Percentiles rank a stretch among this genome's conserved stretches.
Conservation (phyloP, 2,888 invertebrate species). For the Euzophera pinguis region DNA sequence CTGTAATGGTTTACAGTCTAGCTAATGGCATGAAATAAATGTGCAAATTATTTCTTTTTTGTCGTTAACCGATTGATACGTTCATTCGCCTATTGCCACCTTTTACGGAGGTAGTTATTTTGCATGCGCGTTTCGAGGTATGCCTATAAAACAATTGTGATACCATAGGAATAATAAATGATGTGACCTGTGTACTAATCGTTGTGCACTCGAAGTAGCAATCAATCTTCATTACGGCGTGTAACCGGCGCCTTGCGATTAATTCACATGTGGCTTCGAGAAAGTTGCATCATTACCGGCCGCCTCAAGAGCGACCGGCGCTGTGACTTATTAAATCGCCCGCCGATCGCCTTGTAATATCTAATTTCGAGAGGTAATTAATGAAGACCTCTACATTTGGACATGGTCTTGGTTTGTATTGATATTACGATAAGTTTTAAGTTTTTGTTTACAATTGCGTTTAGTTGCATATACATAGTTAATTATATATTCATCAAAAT, state of each 20-base stretch:
- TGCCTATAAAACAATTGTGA: constrained; percentile 19
- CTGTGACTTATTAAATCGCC: constrained; percentile 12
- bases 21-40: constrained; percentile 10
- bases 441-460: no score
- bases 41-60: constrained; percentile 1
- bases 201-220: constrained; percentile 46
- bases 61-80: neutral
- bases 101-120: constrained; percentile 4
- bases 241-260: constrained; percentile 62
- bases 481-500: no score
- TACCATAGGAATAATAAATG: constrained; percentile 38
- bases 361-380: constrained; percentile 5
- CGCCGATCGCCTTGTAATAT: constrained; percentile 5
- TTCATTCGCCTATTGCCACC: neutral
- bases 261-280: constrained; percentile 61
- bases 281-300: constrained; percentile 66
- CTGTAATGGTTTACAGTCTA: neutral
- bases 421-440: no score
- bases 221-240: constrained; percentile 74
- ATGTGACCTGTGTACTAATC: constrained; percentile 45
- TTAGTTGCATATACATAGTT: no score
- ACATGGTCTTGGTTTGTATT: no score
- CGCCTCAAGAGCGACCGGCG: constrained; percentile 20
- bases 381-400: neutral
- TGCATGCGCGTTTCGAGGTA: constrained; percentile 10